phyloP scores from a whole-genome alignment of 2,113 vertebrate genomes.

The Dasyurus viverrinus region DNA sequence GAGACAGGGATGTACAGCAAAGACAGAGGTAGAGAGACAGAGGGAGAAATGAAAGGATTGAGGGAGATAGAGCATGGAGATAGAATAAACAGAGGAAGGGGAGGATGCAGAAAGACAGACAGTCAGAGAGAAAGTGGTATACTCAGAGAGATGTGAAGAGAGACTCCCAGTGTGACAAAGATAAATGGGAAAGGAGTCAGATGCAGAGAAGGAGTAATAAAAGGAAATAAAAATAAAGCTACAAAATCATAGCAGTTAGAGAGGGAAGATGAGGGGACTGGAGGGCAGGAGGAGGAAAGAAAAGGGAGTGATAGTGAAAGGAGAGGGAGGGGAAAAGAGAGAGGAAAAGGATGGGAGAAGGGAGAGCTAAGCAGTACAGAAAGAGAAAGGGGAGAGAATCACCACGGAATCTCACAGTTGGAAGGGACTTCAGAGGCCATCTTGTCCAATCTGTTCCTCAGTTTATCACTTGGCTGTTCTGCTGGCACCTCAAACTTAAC shows the following conservation, averaged over 20 bases:
- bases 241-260: neutral
- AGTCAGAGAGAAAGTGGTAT: neutral
- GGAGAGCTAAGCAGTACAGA: neutral
- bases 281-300: neutral
- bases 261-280: neutral
- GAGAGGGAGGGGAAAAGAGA: neutral
- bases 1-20: neutral
- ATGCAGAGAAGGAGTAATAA: neutral
- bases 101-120: neutral
- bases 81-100: too few species aligned
- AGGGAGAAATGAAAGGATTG: neutral
- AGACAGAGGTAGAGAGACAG: neutral
- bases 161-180: neutral
- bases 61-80: neutral
- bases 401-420: neutral
- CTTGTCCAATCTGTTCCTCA: conserved; percentile 3
- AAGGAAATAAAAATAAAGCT: neutral
- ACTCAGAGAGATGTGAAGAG: neutral
- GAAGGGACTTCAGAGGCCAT: neutral
- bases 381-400: neutral
- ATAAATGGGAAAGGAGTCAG: neutral
- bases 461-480: conserved; percentile 1
- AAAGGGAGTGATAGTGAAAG: neutral
- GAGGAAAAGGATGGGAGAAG: neutral
- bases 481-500: neutral